phyloP scores from a whole-genome alignment of 2,113 vertebrate species.

The Pterocles orientalis region DNA sequence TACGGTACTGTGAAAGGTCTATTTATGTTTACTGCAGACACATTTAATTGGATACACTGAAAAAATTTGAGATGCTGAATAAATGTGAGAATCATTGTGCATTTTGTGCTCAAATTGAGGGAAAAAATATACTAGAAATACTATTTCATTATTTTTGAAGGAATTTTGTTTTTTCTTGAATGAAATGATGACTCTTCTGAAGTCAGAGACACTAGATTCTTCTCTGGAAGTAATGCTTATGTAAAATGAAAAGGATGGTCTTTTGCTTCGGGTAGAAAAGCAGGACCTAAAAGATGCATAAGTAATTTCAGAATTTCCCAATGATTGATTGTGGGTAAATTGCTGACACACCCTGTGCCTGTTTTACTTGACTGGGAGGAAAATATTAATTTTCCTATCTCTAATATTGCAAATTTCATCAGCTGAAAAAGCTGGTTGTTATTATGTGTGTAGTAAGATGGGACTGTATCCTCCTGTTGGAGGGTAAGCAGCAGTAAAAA shows the following conservation, averaged over 20 bases:
- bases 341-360: not conserved
- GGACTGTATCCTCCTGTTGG: not conserved
- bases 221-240: not conserved
- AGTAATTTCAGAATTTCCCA: not conserved
- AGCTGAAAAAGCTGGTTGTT: not conserved
- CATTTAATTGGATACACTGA: not conserved
- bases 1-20: not conserved
- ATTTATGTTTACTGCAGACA: not conserved
- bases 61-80: not conserved
- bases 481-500: not conserved
- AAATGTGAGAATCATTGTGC: not conserved
- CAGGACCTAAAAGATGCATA: not conserved
- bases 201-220: not conserved
- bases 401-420: not conserved
- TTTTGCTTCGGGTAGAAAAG: not conserved
- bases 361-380: not conserved
- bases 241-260: not conserved
- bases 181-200: not conserved
- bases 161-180: not conserved
- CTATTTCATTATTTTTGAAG: not conserved
- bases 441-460: not conserved
- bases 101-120: not conserved
- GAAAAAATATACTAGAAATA: not conserved
- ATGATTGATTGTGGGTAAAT: not conserved
- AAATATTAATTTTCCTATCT: not conserved